Evolutionary conservation across 2,797 vertebrate genomes (phyloP), one percentile per base, ranked within the genome.

Genomic region (Cephalopachus bancanus): DNA sequence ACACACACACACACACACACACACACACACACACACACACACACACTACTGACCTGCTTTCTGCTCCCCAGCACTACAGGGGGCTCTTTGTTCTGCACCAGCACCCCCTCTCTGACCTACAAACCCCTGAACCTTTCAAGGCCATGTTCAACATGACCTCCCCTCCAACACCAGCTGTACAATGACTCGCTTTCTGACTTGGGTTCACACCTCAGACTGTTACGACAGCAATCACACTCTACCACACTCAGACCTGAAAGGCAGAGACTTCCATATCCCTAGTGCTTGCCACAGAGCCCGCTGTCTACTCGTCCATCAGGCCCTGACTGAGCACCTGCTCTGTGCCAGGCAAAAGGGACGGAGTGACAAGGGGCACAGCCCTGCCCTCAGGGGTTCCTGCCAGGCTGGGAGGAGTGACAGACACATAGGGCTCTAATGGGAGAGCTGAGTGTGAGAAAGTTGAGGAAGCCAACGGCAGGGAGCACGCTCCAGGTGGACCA

Each of bases 371-470:
- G 1, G 24, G 7, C 20, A 15, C n/a, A 11, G 44, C 12, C 15
- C 3, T 30, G 51, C 6, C 33, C 15, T 53, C 5, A 9, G 30
- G 62, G 53, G 28, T 49, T 60, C 53, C 59, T 0, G 0, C 22
- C 37, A 44, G 59, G 20, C 1, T 7, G 1, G 51, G 10, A 19
- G 74, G n/a, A 49, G 28, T 0, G 1, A 33, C 7, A 33, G 49
- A 11, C 14, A 16, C 11, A 7, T 4, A 12, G 5, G 83, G 33
- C 74, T 33, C 75, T 24, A 7, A 10, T 1, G 37, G 9, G 44
- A 4, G 22, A 1, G 24, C 7, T 14, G 30, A 49, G 37, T 7
- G 16, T 3, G 14, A n/a, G 8, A 0, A 30, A 0, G 17, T 4
- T 0, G 2, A 6, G n/a, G 60, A 28, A 49, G 10, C 33, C 14